Base-by-base conservation (phyloP, 2,888 invertebrate species). In the Hemicrepidius hirtus region DNA sequence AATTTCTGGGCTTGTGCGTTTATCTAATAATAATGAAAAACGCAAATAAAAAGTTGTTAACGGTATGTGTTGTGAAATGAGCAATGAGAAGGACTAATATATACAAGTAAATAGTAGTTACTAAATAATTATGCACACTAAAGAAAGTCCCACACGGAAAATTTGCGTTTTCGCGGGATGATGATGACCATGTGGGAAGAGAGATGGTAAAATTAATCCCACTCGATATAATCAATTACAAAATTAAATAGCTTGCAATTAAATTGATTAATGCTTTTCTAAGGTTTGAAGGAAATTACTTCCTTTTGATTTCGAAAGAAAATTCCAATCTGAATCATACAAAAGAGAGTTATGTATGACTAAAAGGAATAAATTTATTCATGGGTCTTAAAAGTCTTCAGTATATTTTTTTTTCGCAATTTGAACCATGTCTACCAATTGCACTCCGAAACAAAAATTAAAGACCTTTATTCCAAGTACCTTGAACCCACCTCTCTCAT, bases 161-260 rank as follows among this genome's bases (percentile, higher is more conserved):
- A 40, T 57, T 55, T 55, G 16, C 18, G 16, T 32, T 32, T 21
- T 10, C 16, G 21, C 37, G 16, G 32, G 57, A 3, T 1, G 57
- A 57, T 37, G 57, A 55, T 55, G 53, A 57, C 18, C 20, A 57
- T 16, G 57, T 57, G 35, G 57, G 57, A 57, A 57, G 24, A 57
- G 24, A 10, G 18, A 16, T n/a, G 24, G 24, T 53, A 53, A 24
- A 53, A 49, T 49, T 20, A 49, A 53, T 53, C 53, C 53, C 28
- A 53, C 53, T 53, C 32, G 13, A n/a, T n/a, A 50, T 50, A 50
- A 32, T 53, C 28, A 28, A 16, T 53, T 53, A 9, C 53, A 13
- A 53, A 53, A 53, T 21, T 20, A 32, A 53, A 53, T 53, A 21
- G 28, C 24, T 53, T 12, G 21, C n/a, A 53, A 53, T 53, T 53